Evolutionary conservation across 2,797 vertebrate genomes (phyloP), one percentile per base, ranked within the genome.

Genomic region (Mormyrus proboscirostris): DNA sequence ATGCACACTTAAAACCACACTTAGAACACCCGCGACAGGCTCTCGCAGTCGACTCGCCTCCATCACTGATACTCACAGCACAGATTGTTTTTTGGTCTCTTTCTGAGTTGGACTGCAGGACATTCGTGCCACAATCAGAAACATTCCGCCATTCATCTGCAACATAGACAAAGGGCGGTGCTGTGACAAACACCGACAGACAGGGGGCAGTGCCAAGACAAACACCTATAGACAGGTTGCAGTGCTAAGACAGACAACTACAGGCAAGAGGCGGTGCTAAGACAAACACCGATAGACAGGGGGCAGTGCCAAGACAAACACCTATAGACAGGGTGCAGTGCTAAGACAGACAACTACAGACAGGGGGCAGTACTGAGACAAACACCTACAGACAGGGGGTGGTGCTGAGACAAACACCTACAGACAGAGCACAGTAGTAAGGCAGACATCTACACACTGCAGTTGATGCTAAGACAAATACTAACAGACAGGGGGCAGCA

Each of bases 141-240:
- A 98, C 96, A 99, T 97, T 89, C 97, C 96, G 89, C 97, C 97
- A 50, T 99, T 98, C 94, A 98, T 96, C 99, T 99, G 94, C 90
- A 96, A 94, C 92, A 0, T 53, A 93, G 92, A 0, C 57, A 55
- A 12, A 92, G 92, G 90, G 85, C 14, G 10, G 19, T 53, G 33
- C 73, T 19, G 89, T 69, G 22, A 79, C 53, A 84, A 79, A 92
- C 44, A 88, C 7, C 44, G 84, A 41, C 76, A 88, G 2, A 87
- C 33, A 88, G 69, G 88, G 88, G 87, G 76, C 86, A 62, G 83
- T 88, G 76, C 49, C 22, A 5, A 88, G 55, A 87, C 41, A 38
- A 19, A 38, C 22, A 47, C 29, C 38, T 4, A 76, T 10, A 89
- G 41, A 53, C 19, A 44, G 8, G 92, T 91, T 88, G 83, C 14